Evolutionary conservation across 2,113 vertebrate species (phyloP).

Genomic region (Laterallus jamaicensis): DNA sequence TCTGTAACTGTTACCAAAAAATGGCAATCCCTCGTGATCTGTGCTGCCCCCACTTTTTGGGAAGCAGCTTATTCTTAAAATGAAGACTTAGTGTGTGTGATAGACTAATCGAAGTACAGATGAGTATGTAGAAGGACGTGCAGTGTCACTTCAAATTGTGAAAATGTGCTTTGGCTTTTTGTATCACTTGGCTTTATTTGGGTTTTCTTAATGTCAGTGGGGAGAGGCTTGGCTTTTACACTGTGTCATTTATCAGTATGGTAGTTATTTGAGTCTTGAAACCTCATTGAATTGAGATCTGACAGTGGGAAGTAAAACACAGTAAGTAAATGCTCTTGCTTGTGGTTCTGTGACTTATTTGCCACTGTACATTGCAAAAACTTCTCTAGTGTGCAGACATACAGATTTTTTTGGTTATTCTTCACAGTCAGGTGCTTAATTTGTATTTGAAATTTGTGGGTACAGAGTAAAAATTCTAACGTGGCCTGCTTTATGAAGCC

Average conservation of each 20-base stretch:
- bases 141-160: background rate
- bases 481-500: background rate
- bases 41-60: background rate
- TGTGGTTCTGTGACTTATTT: background rate
- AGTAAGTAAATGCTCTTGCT: background rate
- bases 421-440: background rate
- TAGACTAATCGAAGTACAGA: background rate
- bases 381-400: background rate
- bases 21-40: background rate
- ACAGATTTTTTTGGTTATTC: background rate
- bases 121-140: background rate
- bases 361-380: background rate
- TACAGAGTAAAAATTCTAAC: background rate
- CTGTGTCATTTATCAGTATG: background rate
- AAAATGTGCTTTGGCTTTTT: background rate
- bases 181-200: background rate
- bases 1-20: background rate
- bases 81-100: background rate
- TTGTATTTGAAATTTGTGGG: background rate
- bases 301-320: background rate
- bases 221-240: background rate
- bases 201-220: background rate
- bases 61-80: background rate
- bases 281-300: background rate
- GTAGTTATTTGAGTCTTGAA: background rate